A percentile compares a stretch with the other conserved stretches of the same genome.
Evolutionary conservation across 2,113 vertebrate species (phyloP).

Genomic region (Daubentonia madagascariensis): DNA sequence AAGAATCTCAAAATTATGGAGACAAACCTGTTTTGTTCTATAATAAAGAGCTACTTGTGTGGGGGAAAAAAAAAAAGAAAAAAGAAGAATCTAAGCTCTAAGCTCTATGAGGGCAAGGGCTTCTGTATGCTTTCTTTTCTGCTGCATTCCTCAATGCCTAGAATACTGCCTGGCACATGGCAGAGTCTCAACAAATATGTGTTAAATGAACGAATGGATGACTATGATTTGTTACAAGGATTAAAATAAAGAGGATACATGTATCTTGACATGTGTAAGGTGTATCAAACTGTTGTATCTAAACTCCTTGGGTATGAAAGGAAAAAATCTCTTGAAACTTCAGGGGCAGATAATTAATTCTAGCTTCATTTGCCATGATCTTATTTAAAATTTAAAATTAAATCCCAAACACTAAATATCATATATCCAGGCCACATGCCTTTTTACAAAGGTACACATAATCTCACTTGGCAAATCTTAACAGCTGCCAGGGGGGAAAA

Average conservation of each 20-base stretch:
- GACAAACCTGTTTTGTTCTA: too few relatives aligned
- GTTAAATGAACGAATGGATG: conserved; percentile 12
- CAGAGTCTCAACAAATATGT: not conserved
- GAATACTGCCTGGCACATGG: not conserved
- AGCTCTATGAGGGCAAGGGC: not conserved
- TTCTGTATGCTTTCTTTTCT: conserved; percentile 24
- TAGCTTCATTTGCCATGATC: conserved; percentile 31
- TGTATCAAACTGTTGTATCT: conserved; percentile 12
- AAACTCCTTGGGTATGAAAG: conserved; percentile 38
- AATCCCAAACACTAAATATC: conserved; percentile 56
- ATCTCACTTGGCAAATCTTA: conserved; percentile 72
- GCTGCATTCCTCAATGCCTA: not conserved
- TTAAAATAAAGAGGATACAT: conserved; percentile 31
- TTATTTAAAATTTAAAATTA: conserved; percentile 66
- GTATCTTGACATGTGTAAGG: not conserved
- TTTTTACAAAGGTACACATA: conserved; percentile 73
- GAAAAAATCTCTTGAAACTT: conserved; percentile 31
- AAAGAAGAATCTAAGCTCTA: not conserved
- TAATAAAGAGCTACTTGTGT: too few relatives aligned
- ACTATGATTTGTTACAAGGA: conserved; percentile 9
- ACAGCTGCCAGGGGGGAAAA: conserved; percentile 39
- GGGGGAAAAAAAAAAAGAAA: too few relatives aligned
- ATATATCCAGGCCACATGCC: conserved; percentile 48
- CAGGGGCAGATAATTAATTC: not conserved
- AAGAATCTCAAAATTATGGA: too few relatives aligned